Conservation (phyloP, 2,113 vertebrate genomes). For the Tenrec ecaudatus region DNA sequence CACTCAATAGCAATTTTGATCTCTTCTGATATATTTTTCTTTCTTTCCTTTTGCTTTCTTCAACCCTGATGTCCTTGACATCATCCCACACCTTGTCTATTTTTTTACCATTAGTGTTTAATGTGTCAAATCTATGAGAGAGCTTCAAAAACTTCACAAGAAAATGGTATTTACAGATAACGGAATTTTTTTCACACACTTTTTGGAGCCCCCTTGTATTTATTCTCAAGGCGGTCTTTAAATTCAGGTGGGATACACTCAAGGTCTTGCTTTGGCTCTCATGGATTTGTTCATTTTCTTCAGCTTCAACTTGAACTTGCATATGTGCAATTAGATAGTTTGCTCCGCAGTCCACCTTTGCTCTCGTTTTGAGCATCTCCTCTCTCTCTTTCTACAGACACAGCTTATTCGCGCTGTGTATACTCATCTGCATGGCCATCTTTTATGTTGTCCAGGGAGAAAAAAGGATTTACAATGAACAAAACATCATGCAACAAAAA, state of each 20-base stretch:
- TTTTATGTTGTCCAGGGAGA: background rate
- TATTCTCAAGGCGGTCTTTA: no score
- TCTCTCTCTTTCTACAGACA: background rate
- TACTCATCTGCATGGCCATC: background rate
- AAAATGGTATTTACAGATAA: no score
- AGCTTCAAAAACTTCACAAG: no score
- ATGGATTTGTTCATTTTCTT: background rate
- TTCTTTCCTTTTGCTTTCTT: no score
- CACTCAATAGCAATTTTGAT: no score
- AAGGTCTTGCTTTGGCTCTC: background rate
- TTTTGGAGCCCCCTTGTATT: no score
- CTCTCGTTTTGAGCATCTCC: background rate
- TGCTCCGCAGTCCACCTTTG: background rate
- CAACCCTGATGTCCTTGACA: no score
- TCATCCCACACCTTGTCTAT: no score
- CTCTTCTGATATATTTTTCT: no score
- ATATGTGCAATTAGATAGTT: background rate
- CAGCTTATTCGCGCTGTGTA: background rate
- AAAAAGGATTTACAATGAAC: background rate
- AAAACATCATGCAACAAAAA: background rate
- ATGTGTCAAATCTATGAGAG: no score
- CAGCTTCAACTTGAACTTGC: background rate
- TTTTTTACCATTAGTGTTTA: no score
- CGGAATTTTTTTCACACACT: no score
- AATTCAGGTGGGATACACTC: background rate